These are phyloP conservation scores for Phataginus tetradactyla DNA, from an alignment of 2,797 vertebrate genomes.

Conservation along the genomic window DNA sequence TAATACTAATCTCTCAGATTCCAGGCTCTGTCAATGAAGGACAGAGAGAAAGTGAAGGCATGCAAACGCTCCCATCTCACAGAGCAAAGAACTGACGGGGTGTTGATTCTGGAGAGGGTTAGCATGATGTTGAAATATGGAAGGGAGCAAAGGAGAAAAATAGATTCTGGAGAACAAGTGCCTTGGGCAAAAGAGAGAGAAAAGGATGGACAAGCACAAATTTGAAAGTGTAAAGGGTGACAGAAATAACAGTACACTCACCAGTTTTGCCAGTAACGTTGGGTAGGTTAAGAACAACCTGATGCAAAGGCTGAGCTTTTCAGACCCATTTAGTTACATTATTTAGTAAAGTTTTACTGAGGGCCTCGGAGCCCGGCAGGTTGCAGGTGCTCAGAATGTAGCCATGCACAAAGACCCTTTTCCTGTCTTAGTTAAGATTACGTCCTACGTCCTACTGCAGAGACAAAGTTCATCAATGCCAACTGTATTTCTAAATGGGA, in stretches of 20 bases:
- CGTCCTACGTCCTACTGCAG: background rate
- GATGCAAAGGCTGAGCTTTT: background rate
- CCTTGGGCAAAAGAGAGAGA: background rate
- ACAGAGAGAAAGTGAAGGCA: background rate
- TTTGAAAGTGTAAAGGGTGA: background rate
- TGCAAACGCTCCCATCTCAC: background rate
- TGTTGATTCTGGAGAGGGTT: background rate
- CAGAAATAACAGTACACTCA: background rate
- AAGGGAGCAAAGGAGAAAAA: background rate
- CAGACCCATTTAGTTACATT: background rate
- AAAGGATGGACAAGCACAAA: background rate
- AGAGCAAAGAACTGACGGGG: background rate
- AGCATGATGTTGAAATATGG: background rate
- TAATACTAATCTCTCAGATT: background rate
- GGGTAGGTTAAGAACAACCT: background rate
- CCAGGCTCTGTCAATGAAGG: background rate
- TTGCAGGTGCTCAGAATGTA: background rate
- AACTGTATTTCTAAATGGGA: background rate
- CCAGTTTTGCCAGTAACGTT: background rate
- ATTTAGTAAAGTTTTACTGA: background rate
- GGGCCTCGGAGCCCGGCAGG: background rate
- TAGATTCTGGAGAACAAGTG: background rate
- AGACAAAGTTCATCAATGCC: background rate
- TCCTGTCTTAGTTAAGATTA: background rate
- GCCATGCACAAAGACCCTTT: background rate